Conservation (phyloP, 2,113 vertebrate species). For the Dasyurus viverrinus region DNA sequence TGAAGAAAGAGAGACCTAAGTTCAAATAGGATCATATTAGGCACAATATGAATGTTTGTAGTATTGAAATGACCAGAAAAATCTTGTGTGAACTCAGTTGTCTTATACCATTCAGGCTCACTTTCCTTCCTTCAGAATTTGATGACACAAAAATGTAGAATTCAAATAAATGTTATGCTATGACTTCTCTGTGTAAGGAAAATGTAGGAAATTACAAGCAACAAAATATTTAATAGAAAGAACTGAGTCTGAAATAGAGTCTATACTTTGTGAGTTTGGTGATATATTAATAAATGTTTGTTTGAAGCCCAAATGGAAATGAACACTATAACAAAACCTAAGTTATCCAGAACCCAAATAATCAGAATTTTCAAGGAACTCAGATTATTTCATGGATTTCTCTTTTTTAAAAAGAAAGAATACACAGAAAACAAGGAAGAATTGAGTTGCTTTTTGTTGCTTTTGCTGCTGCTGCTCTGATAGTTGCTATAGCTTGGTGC, state of each 20-base stretch:
- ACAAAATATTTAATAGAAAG: background rate
- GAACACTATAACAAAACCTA: background rate
- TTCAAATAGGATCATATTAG: background rate
- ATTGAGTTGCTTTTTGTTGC: background rate
- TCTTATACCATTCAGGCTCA: background rate
- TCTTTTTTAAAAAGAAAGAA: background rate
- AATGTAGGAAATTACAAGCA: background rate
- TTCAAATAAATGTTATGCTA: background rate
- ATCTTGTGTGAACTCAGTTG: background rate
- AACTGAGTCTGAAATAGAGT: background rate
- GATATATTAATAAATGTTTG: background rate
- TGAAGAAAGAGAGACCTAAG: no score
- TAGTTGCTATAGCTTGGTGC: background rate
- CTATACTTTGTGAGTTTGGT: background rate
- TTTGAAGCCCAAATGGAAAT: background rate
- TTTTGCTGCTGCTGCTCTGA: background rate
- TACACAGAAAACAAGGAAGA: background rate
- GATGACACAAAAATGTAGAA: background rate
- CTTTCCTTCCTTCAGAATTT: background rate
- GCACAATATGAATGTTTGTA: background rate
- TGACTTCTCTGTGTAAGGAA: background rate
- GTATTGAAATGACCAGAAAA: background rate
- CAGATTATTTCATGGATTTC: background rate
- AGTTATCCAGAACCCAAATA: background rate
- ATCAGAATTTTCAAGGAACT: background rate